Conservation (phyloP, 2,113 vertebrate genomes). For the Morone saxatilis region DNA sequence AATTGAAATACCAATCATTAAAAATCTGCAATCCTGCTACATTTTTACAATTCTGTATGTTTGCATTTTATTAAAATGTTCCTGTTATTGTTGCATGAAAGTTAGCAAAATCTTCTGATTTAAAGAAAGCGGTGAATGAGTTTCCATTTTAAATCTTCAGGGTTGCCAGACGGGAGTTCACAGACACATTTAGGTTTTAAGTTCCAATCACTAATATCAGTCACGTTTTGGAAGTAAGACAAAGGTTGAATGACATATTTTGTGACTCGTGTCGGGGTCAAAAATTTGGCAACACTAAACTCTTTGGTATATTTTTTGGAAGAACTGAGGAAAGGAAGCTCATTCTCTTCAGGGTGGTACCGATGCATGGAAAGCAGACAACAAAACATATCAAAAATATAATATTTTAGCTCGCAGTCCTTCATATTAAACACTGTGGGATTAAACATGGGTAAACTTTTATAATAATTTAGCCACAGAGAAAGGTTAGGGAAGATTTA, state of each 20-base stretch:
- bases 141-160: slow-evolving; percentile 2
- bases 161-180: not conserved
- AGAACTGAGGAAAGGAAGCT: not conserved
- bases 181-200: not conserved
- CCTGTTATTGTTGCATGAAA: not conserved
- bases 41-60: not conserved
- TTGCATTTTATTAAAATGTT: not conserved
- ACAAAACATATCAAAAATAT: not conserved
- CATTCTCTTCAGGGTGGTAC: not conserved
- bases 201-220: not conserved
- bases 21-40: not conserved
- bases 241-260: too few relatives aligned
- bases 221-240: too few relatives aligned
- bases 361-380: not conserved
- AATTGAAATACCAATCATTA: not conserved
- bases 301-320: not conserved
- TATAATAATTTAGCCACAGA: not conserved
- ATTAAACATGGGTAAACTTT: not conserved
- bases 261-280: not conserved
- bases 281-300: not conserved
- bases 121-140: not conserved
- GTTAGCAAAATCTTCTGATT: not conserved
- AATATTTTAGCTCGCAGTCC: not conserved
- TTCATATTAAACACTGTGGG: not conserved
- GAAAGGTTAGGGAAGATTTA: not conserved